Percentiles rank a stretch among this genome's conserved stretches.
phyloP scores from a whole-genome alignment of 2,888 invertebrate species.

The Sclerodermus sp. region DNA sequence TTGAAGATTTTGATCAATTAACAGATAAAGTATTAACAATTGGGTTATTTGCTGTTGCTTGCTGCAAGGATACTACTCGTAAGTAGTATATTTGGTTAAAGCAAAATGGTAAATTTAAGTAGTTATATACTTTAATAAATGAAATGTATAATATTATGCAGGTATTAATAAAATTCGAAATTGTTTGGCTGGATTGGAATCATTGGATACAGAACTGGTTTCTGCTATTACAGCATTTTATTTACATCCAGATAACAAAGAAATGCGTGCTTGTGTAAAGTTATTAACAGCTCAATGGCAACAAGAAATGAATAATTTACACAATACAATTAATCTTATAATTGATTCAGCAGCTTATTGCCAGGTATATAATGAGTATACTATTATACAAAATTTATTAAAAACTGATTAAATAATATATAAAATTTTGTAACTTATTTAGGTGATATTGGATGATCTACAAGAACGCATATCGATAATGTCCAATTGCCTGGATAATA shows the following conservation, averaged over 20 bases:
- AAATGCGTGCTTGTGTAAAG: conserved; percentile 59
- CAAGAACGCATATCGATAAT: conserved; percentile 43
- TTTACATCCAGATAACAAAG: conserved; percentile 59
- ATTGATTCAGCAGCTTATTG: conserved; percentile 72
- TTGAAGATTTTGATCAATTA: conserved; percentile 68
- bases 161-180: conserved; percentile 66
- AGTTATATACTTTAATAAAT: conserved; percentile 2
- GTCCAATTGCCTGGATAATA: conserved; percentile 47
- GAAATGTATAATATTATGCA: too few species aligned
- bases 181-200: conserved; percentile 69
- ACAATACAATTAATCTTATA: conserved; percentile 65
- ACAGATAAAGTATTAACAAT: conserved; percentile 71
- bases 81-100: conserved; percentile 30
- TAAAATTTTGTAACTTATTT: neutral
- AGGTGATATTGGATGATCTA: conserved; percentile 51
- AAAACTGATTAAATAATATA: neutral
- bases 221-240: conserved; percentile 62
- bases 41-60: conserved; percentile 71
- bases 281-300: conserved; percentile 65
- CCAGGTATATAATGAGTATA: conserved; percentile 59
- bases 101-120: neutral
- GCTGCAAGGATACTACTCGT: conserved; percentile 59
- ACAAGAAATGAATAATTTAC: conserved; percentile 63
- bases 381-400: neutral
- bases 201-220: conserved; percentile 68